Evolutionary conservation across 2,888 invertebrate genomes (phyloP).

Genomic region (Coelopa pilipes): DNA sequence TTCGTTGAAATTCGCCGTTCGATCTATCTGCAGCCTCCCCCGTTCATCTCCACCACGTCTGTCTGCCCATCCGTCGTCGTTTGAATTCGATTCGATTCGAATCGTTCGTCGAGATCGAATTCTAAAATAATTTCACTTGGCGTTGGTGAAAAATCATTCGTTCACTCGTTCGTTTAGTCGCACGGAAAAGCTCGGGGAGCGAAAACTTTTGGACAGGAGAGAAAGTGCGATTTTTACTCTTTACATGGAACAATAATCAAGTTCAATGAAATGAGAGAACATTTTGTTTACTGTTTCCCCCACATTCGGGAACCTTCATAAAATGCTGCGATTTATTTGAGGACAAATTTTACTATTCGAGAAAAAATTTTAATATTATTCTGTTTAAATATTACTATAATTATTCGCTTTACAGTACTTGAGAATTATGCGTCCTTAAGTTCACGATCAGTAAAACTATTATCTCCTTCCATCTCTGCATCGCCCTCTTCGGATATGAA

Average conservation of each 20-base stretch:
- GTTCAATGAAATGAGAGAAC: slow-evolving; percentile 29
- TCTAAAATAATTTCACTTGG: slow-evolving; percentile 26
- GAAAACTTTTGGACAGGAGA: slow-evolving; percentile 8
- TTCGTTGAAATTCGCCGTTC: slow-evolving; percentile 44
- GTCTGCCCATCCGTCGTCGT: too few relatives aligned
- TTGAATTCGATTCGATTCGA: too few relatives aligned
- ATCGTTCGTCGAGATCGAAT: slow-evolving; percentile 32
- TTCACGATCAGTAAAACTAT: too few relatives aligned
- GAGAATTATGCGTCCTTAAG: background rate
- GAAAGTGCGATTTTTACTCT: background rate
- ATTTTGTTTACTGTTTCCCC: slow-evolving; percentile 6
- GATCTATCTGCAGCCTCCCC: slow-evolving; percentile 34
- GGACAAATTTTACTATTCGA: slow-evolving; percentile 14
- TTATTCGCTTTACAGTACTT: background rate
- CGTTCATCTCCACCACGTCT: too few relatives aligned
- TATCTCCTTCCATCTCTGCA: background rate
- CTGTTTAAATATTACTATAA: background rate
- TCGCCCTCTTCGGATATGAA: background rate
- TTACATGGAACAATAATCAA: slow-evolving; percentile 30
- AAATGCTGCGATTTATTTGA: background rate
- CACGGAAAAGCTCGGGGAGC: slow-evolving; percentile 5
- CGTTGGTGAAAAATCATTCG: background rate
- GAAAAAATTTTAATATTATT: slow-evolving; percentile 1
- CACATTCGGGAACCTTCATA: slow-evolving; percentile 20
- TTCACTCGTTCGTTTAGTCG: slow-evolving; percentile 21